Base-by-base conservation (phyloP, 2,797 vertebrate genomes). In the Eidolon dupreanum region DNA sequence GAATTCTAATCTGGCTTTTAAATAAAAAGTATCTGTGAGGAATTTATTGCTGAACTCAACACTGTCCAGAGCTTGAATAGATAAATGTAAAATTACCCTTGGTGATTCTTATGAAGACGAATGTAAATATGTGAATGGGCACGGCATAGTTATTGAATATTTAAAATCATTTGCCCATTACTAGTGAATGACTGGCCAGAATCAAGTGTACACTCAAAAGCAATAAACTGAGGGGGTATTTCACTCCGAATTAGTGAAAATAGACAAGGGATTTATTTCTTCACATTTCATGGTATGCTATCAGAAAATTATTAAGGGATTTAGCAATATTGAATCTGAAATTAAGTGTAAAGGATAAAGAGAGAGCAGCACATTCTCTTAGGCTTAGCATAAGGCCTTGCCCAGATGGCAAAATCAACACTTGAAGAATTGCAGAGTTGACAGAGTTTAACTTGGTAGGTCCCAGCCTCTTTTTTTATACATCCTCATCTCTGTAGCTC, bases 71-170 rank as follows among this genome's bases (percentile, higher is more conserved):
- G 51, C 61, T 94, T 90, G 95, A 93, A 96, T 88, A 85, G 96
- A 97, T 97, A 96, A 96, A 96, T 93, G 19, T 77, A 90, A 91
- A 96, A 97, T 97, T 97, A 96, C 94, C 86, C 93, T 95, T 87
- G 88, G 90, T 59, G 38, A 84, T 90, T 96, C 88, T 94, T 89
- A 97, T 74, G 53, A 98, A 97, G 92, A 96, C 43, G 20, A 95
- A 81, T 89, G 79, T 92, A 96, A 93, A 97, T 96, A 89, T 8
- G 57, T 5, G 16, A 46, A 82, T 78, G 55, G 83, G 61, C 59
- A 68, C 12, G 82, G 61, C 46, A 75, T 17, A 28, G n/a, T 73
- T 63, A 92, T 46, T 98, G 79, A 81, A 97, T 93, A 73, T 79
- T 94, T 95, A 93, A 95, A 96, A 92, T 93, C 20, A 78, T 93